phyloP scores from a whole-genome alignment of 2,797 vertebrate species.

The Syngnathus rostellatus region DNA sequence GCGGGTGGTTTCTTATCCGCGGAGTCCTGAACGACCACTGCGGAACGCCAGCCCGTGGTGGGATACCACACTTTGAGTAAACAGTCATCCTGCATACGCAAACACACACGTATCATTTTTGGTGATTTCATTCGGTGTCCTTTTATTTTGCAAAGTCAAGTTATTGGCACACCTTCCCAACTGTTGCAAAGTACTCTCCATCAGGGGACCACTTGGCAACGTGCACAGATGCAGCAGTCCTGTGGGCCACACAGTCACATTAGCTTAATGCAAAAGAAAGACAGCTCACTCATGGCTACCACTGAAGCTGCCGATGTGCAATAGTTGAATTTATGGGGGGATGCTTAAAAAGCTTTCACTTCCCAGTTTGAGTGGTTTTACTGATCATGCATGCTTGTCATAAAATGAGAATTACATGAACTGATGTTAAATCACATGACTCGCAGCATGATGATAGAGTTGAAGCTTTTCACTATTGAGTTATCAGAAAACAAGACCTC shows the following conservation, averaged over 20 bases:
- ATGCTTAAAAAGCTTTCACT: constrained; percentile 12
- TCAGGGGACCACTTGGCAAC: constrained; percentile 96
- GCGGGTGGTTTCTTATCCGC: constrained; percentile 71
- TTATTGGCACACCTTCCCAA: constrained; percentile 80
- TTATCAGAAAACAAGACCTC: not conserved
- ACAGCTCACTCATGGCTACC: not conserved
- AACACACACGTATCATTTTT: not conserved
- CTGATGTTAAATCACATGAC: not conserved
- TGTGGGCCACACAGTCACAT: constrained; percentile 35
- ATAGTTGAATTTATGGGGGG: constrained; percentile 3
- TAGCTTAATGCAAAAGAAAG: constrained; percentile 29
- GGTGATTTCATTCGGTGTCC: not conserved
- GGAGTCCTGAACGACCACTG: constrained; percentile 82
- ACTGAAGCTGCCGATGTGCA: constrained; percentile 6
- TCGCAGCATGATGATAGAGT: not conserved
- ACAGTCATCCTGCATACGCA: constrained; percentile 82
- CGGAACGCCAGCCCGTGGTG: constrained; percentile 89
- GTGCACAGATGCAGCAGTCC: constrained; percentile 86
- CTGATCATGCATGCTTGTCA: not conserved
- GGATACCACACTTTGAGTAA: constrained; percentile 96
- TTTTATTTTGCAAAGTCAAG: not conserved
- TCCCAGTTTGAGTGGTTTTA: constrained; percentile 23
- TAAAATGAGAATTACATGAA: not conserved
- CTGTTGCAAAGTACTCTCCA: constrained; percentile 95
- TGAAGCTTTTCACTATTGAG: not conserved